A percentile compares a stretch with the other conserved stretches of the same genome.
Evolutionary conservation across 2,797 vertebrate species (phyloP).

Genomic region (Chaunax sp.): DNA sequence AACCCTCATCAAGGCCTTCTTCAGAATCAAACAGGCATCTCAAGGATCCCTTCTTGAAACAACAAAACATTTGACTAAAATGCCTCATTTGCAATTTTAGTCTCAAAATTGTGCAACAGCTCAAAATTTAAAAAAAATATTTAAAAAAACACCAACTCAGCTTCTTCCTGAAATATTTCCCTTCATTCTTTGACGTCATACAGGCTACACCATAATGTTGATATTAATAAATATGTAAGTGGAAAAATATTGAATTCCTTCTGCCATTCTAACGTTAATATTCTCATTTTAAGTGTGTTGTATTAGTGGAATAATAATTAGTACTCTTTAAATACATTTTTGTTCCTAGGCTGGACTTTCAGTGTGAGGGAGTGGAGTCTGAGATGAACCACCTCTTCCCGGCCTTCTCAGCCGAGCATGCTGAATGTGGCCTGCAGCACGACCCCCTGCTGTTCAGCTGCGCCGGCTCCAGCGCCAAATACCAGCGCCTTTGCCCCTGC

Average conservation of each 20-base stretch:
- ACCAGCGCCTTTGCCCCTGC: slow-evolving; percentile 93
- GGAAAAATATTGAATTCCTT: slow-evolving; percentile 12
- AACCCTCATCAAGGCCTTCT: too few species aligned
- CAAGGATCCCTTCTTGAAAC: too few species aligned
- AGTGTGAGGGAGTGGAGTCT: slow-evolving; percentile 89
- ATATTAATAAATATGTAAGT: slow-evolving; percentile 36
- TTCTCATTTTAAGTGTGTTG: slow-evolving; percentile 10
- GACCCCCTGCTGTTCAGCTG: slow-evolving; percentile 95
- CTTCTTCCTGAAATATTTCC: too few species aligned
- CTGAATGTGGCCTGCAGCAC: slow-evolving; percentile 92
- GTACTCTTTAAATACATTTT: neutral
- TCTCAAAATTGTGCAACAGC: too few species aligned
- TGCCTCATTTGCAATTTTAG: slow-evolving; percentile 26
- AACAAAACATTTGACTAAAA: slow-evolving; percentile 10
- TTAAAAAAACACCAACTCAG: too few species aligned
- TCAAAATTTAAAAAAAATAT: too few species aligned
- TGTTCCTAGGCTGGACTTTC: slow-evolving; percentile 85
- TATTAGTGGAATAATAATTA: neutral
- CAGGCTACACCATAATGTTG: slow-evolving; percentile 16
- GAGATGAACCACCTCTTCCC: slow-evolving; percentile 95
- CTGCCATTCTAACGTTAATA: neutral
- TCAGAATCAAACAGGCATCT: too few species aligned
- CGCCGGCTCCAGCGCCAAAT: slow-evolving; percentile 86
- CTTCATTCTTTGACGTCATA: too few species aligned
- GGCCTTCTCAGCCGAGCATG: slow-evolving; percentile 86